Base-by-base conservation (phyloP, 2,888 invertebrate genomes). In the Pilophorus perplexus region DNA sequence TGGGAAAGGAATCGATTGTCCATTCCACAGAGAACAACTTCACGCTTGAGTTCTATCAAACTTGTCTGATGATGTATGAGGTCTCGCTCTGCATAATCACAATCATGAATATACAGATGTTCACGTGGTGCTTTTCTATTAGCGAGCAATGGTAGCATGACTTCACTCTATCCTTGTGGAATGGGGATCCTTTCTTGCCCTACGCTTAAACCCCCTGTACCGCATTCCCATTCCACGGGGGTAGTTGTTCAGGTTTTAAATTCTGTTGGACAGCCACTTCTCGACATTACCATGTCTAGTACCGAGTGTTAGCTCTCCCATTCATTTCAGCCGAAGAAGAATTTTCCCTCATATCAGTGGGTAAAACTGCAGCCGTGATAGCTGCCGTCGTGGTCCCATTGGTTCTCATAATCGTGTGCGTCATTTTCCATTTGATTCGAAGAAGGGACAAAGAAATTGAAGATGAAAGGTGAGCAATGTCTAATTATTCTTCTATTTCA, bases 381-480 rank as follows among this genome's bases (percentile, higher is more conserved):
- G 79, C 89, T 71, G 85, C 86, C 37, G 83, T 90, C 69, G 79
- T 93, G 77, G 79, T 92, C 73, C 90, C 92, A 20, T 80, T 90
- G 71, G 74, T 89, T 48, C 78, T 91, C 71, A 77, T 86, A 33
- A 80, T 90, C 60, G 82, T 89, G 72, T 87, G 87, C 74, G 76
- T 84, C 54, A 86, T 82, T 23, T 85, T 69, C 52, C 69, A 65
- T 18, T 16, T 42, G 1, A 37, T 65, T 3, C 54, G 65, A 18
- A 46, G 14, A 37, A 23, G 37, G 33, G 48, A 62, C 12, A 62
- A 62, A 22, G 40, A 59, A 12, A 44, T 23, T 14, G 25, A 59
- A 2, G 25, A 59, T 25, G 42, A 27, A 23, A 59, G 59, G 59
- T 59, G 20, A 42, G 59, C 12, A n/a, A n/a, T n/a, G n/a, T n/a